Base-by-base conservation (phyloP, 2,888 invertebrate species). In the Tetragnatha montana region DNA sequence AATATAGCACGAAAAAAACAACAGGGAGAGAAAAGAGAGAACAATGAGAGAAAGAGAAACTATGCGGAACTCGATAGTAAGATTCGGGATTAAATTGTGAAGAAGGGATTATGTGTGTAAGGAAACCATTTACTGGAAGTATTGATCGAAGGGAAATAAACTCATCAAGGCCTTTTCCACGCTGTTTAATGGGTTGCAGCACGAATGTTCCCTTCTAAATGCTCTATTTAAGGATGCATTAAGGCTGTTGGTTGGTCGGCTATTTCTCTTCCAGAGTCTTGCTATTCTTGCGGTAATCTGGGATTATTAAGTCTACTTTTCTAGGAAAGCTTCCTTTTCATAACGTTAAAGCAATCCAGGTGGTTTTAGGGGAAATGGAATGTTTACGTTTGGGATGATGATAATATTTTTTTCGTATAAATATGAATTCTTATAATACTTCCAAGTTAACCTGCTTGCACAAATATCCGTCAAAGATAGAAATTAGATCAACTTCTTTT, bases 21-120 rank as follows among this genome's bases (percentile, higher is more conserved):
- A 35, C 35, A 35, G 35, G 60, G 6, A 10, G 60, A 60, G 17
- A 60, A 60, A 60, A 35, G 35, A 60, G 60, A 60, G 60, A 17
- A 17, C 60, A 35, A 35, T 60, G 60, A 60, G 35, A 35, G 35
- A 35, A 35, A 70, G 69, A n/a, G 49, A 81, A 22, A 50, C 21
- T 81, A 50, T 71, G 21, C 22, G 71, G 49, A 49, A 81, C 70
- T 81, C 35, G 70, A 81, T 81, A 70, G 35, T n/a, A 47, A 81
- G 35, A 70, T 70, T 70, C n/a, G 12, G 21, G 81, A 69, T 81
- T 81, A 81, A 6, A 70, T 70, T 69, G 19, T 19, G 49, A 60
- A 19, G n/a, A 81, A 50, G 81, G 70, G 69, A 70, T 81, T 19
- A 49, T 81, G 69, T 35, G 35, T 49, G 60, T 60, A 60, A 60